Evolutionary conservation across 2,113 vertebrate genomes (phyloP).

Genomic region (Alosa alosa): DNA sequence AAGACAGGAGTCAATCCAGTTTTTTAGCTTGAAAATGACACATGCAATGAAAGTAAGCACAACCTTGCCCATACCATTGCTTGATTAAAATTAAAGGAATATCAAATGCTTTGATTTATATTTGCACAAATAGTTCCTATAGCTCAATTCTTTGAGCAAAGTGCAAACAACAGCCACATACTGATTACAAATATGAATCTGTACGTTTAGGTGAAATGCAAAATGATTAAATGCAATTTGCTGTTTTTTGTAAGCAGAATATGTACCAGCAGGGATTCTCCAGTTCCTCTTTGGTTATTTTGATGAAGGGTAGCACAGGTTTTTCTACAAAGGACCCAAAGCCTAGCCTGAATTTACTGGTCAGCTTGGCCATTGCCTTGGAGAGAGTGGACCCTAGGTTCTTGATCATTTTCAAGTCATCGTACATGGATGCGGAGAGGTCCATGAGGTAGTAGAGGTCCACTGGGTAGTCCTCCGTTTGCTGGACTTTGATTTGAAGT

Average conservation of each 20-base stretch:
- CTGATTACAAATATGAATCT: neutral
- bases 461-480: conserved; percentile 91
- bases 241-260: neutral
- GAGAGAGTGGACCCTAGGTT: conserved; percentile 87
- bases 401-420: conserved; percentile 89
- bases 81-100: no score
- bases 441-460: conserved; percentile 99
- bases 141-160: neutral
- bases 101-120: no score
- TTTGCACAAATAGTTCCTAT: no score
- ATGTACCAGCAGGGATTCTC: conserved; percentile 88
- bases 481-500: conserved; percentile 87
- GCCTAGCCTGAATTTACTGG: conserved; percentile 93
- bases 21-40: neutral
- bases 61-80: no score
- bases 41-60: no score
- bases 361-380: conserved; percentile 90
- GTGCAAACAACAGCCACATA: neutral
- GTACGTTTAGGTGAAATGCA: neutral
- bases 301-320: conserved; percentile 91
- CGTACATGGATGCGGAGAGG: conserved; percentile 92
- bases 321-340: conserved; percentile 99
- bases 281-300: conserved; percentile 80
- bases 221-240: neutral
- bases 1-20: conserved; percentile 1